Evolutionary conservation across 2,888 invertebrate species (phyloP).

Genomic region (Hyles lineata): DNA sequence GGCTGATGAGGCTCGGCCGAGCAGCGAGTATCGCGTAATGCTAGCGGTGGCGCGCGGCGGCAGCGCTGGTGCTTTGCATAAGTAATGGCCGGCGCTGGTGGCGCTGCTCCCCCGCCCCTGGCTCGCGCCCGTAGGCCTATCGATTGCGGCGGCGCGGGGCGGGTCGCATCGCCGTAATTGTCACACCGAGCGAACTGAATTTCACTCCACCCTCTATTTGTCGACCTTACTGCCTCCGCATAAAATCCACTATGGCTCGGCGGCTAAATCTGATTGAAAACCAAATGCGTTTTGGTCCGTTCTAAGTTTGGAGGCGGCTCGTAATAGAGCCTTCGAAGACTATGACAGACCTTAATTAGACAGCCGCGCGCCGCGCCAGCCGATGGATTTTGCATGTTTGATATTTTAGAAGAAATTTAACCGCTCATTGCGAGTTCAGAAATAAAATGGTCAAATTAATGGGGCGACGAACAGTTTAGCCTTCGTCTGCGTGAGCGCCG

Average conservation of each 20-base stretch:
- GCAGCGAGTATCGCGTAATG: neutral
- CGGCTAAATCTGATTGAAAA: conserved; percentile 70
- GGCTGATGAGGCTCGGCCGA: neutral
- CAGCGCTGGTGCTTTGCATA: conserved; percentile 80
- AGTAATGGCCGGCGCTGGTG: conserved; percentile 71
- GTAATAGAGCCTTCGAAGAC: conserved; percentile 85
- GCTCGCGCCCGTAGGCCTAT: conserved; percentile 88
- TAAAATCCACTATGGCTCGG: conserved; percentile 65
- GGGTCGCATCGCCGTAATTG: conserved; percentile 83
- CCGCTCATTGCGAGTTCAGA: conserved; percentile 58
- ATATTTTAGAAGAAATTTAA: conserved; percentile 68
- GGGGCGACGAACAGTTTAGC: conserved; percentile 45
- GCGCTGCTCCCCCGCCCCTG: conserved; percentile 66
- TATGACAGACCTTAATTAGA: conserved; percentile 85
- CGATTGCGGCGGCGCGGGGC: conserved; percentile 88
- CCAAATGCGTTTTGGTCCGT: conserved; percentile 80
- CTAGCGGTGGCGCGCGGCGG: conserved; percentile 35
- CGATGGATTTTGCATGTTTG: conserved; percentile 84
- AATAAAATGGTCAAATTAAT: conserved; percentile 61
- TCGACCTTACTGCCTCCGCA: conserved; percentile 74
- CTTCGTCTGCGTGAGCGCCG: conserved; percentile 47
- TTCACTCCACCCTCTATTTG: conserved; percentile 69
- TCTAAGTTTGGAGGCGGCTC: conserved; percentile 81
- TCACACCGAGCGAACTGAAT: conserved; percentile 80
- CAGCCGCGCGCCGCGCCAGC: conserved; percentile 80